Conservation (phyloP, 2,888 invertebrate genomes). For the Torymus aiolomorphi region DNA sequence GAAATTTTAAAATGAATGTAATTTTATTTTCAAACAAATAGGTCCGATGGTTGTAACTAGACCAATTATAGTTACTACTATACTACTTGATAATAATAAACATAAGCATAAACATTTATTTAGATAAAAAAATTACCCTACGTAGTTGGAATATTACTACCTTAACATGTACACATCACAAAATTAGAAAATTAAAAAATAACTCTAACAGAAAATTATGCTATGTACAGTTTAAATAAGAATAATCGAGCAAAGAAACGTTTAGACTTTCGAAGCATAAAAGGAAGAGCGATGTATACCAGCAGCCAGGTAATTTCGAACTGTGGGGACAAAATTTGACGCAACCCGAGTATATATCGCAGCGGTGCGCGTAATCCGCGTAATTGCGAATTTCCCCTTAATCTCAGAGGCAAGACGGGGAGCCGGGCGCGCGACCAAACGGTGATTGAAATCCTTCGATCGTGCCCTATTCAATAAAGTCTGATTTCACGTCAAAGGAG, state of each 20-base stretch:
- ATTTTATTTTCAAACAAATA: too few relatives aligned
- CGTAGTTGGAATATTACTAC: too few relatives aligned
- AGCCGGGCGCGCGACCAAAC: constrained; percentile 52
- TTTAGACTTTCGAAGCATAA: background rate
- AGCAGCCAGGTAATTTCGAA: constrained; percentile 35
- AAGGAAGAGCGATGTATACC: background rate
- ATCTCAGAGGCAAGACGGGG: constrained; percentile 62
- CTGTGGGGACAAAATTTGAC: constrained; percentile 11
- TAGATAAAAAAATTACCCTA: too few relatives aligned
- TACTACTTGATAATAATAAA: too few relatives aligned
- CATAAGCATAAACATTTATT: too few relatives aligned
- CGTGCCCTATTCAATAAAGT: constrained; percentile 66
- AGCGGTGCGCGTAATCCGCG: constrained; percentile 53
- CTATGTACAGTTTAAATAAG: background rate
- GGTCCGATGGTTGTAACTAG: too few relatives aligned
- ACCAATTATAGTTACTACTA: too few relatives aligned
- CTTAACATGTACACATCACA: too few relatives aligned
- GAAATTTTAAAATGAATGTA: too few relatives aligned
- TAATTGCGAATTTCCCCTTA: constrained; percentile 72
- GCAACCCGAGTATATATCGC: background rate
- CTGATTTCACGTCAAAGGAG: constrained; percentile 68
- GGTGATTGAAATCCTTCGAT: constrained; percentile 68
- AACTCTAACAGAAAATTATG: too few relatives aligned
- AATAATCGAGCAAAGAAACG: constrained; percentile 13
- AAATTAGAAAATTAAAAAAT: too few relatives aligned